These are phyloP conservation scores for Heliconius himera DNA, from an alignment of 1,140 invertebrate genomes.

Conservation along the genomic window DNA sequence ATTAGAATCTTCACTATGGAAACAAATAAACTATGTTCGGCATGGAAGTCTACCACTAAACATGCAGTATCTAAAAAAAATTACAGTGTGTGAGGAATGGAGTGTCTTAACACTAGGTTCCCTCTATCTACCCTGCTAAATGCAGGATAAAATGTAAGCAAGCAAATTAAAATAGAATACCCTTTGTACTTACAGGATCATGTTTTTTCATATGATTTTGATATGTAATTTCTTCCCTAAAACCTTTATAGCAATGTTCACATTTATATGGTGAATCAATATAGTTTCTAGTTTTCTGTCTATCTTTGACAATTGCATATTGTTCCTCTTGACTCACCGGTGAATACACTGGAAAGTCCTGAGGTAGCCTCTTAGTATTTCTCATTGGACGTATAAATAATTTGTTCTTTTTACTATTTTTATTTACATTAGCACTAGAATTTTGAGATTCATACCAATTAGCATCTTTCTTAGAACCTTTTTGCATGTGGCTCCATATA, in stretches of 20 bases:
- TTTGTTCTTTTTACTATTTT: constrained; percentile 45
- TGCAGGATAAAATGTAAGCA: too few species aligned
- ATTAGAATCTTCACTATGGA: too few species aligned
- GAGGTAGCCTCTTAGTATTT: constrained; percentile 52
- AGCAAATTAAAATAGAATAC: too few species aligned
- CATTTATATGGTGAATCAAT: constrained; percentile 63
- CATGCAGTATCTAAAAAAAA: too few species aligned
- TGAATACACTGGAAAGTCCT: constrained; percentile 61
- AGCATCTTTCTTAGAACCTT: constrained; percentile 50
- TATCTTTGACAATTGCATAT: constrained; percentile 55
- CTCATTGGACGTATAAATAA: constrained; percentile 42
- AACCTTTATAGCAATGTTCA: constrained; percentile 65
- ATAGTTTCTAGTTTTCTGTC: constrained; percentile 65
- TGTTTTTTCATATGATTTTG: constrained; percentile 74
- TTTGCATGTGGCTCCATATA: constrained; percentile 60
- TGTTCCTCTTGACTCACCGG: constrained; percentile 67
- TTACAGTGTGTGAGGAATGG: too few species aligned
- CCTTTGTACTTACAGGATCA: constrained; percentile 60
- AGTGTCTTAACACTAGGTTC: too few species aligned
- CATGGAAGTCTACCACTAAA: too few species aligned
- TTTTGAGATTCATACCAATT: constrained; percentile 56
- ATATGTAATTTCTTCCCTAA: constrained; percentile 56
- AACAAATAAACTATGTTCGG: too few species aligned
- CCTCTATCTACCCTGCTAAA: too few species aligned
- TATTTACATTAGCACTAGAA: constrained; percentile 47